Conservation (phyloP, 2,888 invertebrate species). For the Zaprionus bogoriensis region DNA sequence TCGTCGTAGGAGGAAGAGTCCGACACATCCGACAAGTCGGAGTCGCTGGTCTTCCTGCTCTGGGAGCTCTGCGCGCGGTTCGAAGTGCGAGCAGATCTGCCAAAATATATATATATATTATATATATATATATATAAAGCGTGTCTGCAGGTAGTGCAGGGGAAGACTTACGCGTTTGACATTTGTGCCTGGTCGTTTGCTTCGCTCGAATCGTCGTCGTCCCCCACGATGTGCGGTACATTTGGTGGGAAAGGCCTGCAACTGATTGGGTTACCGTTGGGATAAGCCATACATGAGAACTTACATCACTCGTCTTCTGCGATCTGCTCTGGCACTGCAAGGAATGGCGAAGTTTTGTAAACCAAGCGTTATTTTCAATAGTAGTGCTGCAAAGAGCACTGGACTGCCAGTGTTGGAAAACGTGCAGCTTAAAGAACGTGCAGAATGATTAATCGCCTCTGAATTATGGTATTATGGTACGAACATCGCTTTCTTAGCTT, state of each 20-base stretch:
- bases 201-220: conserved; percentile 31
- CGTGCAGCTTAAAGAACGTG: too few species aligned
- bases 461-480: too few species aligned
- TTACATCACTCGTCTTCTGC: not conserved
- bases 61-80: not conserved
- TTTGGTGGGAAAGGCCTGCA: conserved; percentile 28
- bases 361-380: not conserved
- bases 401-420: not conserved
- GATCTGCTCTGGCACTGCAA: not conserved
- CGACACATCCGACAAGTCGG: not conserved
- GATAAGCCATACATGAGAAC: too few species aligned
- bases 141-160: not conserved
- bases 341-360: not conserved
- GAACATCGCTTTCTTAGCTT: too few species aligned
- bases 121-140: not conserved
- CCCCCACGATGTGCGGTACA: conserved; percentile 50
- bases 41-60: not conserved
- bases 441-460: too few species aligned
- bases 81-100: not conserved
- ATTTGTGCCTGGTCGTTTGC: not conserved
- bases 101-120: too few species aligned
- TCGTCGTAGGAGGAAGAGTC: not conserved
- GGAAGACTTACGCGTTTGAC: conserved; percentile 6
- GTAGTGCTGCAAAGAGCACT: not conserved
- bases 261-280: too few species aligned